A percentile compares a stretch with the other conserved stretches of the same genome.
Conservation (phyloP, 92 coral and sea anemone species). For the Palythoa grandiflora region DNA sequence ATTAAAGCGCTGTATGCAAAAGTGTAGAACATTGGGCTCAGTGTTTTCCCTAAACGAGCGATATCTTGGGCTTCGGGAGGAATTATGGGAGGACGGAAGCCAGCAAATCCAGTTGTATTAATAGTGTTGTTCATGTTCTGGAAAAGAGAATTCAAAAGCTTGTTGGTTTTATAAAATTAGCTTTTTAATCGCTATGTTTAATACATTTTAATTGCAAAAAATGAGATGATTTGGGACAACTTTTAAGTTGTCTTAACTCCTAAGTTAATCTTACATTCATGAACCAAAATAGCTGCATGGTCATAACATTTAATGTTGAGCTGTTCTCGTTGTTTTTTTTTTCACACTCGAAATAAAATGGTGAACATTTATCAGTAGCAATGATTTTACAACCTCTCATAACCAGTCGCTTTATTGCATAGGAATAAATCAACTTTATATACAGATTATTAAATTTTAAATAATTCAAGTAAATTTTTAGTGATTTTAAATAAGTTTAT, state of each 20-base stretch:
- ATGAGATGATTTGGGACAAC: neutral
- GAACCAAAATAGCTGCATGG: too few species aligned
- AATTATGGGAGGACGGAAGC: neutral
- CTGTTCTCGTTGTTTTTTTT: too few species aligned
- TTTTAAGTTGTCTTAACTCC: neutral
- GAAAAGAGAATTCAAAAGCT: neutral
- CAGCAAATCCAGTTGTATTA: neutral
- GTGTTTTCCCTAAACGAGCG: constrained; percentile 14
- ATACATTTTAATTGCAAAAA: neutral
- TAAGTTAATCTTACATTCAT: neutral
- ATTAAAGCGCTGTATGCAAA: constrained; percentile 42
- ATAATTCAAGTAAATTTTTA: too few species aligned
- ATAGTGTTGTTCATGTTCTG: constrained; percentile 5
- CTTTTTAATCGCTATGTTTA: too few species aligned
- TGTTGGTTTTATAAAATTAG: neutral
- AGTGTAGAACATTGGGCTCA: constrained; percentile 54
- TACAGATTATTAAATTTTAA: too few species aligned
- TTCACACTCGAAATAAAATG: too few species aligned
- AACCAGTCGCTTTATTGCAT: too few species aligned
- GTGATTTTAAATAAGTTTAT: too few species aligned
- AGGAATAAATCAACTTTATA: too few species aligned
- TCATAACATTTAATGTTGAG: too few species aligned
- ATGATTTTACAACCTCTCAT: too few species aligned
- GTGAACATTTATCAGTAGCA: too few species aligned
- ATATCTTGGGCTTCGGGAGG: constrained; percentile 11